Conservation (phyloP, 2,888 invertebrate species). For the Penaeus monodon region DNA sequence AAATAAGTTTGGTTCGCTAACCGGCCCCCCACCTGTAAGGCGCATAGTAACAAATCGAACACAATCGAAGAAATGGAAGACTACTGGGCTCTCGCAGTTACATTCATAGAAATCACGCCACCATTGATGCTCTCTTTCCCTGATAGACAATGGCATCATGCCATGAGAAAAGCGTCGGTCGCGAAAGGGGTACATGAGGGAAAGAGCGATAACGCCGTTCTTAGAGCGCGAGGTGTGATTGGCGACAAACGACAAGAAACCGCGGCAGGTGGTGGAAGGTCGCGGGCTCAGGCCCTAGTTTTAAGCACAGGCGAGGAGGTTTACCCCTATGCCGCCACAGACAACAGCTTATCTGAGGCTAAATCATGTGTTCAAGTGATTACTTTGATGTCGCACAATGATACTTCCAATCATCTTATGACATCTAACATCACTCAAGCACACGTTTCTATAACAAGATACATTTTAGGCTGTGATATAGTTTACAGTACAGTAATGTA, state of each 20-base stretch:
- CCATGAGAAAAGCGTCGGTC: slow-evolving; percentile 41
- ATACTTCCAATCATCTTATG: no score
- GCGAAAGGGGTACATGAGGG: slow-evolving; percentile 27
- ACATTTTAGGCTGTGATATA: no score
- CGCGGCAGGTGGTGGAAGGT: slow-evolving; percentile 26
- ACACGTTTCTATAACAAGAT: no score
- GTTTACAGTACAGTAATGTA: no score
- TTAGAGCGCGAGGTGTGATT: slow-evolving; percentile 51
- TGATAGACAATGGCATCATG: slow-evolving; percentile 42
- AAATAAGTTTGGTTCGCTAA: slow-evolving; percentile 10
- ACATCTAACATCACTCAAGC: no score
- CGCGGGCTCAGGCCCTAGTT: slow-evolving; percentile 8
- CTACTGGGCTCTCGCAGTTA: neutral
- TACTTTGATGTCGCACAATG: no score
- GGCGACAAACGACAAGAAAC: slow-evolving; percentile 49
- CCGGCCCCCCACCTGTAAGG: neutral
- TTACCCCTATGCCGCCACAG: slow-evolving; percentile 42
- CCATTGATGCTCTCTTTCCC: no score
- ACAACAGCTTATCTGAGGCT: slow-evolving; percentile 48
- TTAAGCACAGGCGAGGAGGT: no score
- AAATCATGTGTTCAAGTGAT: no score
- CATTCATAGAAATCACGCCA: slow-evolving; percentile 42
- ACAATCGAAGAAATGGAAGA: slow-evolving; percentile 54
- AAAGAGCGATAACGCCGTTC: slow-evolving; percentile 24
- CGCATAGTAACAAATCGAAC: slow-evolving; percentile 60